These are phyloP conservation scores for Phalacrocorax pelagicus DNA, from an alignment of 2,113 vertebrate species.

Conservation along the genomic window DNA sequence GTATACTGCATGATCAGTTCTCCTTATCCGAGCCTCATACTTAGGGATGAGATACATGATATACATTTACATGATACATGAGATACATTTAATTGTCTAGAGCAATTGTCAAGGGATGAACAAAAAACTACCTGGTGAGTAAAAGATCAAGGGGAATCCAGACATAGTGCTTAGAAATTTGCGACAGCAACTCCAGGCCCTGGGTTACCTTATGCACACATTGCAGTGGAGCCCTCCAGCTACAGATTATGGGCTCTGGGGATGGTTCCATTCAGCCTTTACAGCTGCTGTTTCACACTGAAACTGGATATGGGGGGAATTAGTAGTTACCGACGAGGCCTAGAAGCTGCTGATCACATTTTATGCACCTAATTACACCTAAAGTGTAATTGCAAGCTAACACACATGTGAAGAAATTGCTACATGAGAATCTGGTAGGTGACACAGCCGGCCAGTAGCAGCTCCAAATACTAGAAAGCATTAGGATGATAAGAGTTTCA, in stretches of 20 bases:
- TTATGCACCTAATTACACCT: not conserved
- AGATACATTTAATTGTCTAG: not conserved
- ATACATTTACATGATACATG: too few relatives aligned
- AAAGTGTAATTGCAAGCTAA: not conserved
- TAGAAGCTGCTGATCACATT: not conserved
- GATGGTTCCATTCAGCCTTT: not conserved
- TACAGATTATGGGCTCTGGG: not conserved
- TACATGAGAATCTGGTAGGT: not conserved
- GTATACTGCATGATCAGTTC: not conserved
- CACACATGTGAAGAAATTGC: rapidly evolving
- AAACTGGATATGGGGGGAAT: not conserved
- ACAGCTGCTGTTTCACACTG: not conserved
- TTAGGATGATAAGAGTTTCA: not conserved
- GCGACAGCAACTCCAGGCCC: not conserved
- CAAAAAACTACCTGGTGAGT: not conserved
- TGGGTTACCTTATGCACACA: rapidly evolving
- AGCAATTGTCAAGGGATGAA: not conserved
- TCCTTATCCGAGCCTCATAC: not conserved
- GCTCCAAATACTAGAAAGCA: not conserved
- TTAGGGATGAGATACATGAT: not conserved
- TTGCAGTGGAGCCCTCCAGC: not conserved
- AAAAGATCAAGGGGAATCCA: not conserved
- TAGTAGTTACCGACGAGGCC: rapidly evolving
- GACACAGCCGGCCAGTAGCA: not conserved
- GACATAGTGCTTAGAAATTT: not conserved